A percentile compares a stretch with the other conserved stretches of the same genome.
These are phyloP conservation scores for Otus sunia DNA, from an alignment of 2,113 vertebrate genomes.

Conservation along the genomic window DNA sequence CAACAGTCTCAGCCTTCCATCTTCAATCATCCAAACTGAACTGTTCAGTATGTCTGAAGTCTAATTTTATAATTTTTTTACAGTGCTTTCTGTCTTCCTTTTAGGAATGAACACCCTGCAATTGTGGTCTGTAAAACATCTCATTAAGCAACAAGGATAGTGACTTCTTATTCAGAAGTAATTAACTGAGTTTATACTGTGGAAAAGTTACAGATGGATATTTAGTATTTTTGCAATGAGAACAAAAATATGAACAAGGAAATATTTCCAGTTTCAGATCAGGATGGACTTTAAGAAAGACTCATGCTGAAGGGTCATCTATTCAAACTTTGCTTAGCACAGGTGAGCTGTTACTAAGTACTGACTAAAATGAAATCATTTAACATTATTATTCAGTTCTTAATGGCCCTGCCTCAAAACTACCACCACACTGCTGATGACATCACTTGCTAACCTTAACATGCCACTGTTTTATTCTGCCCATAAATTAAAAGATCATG, in stretches of 20 bases:
- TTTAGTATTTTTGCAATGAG: not conserved
- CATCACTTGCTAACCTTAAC: not conserved
- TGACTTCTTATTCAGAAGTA: conserved; percentile 45
- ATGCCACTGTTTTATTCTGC: not conserved
- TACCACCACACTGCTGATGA: not conserved
- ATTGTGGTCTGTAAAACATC: conserved; percentile 25
- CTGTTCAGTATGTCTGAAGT: not conserved
- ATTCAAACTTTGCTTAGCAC: not conserved
- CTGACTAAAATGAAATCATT: not conserved
- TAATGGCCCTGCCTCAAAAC: not conserved
- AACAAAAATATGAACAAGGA: not conserved
- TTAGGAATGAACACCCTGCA: not conserved
- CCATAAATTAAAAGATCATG: not conserved
- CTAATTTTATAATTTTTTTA: not conserved
- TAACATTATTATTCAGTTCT: not conserved
- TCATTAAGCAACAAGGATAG: conserved; percentile 40
- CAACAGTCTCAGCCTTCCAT: not conserved
- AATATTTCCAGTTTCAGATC: not conserved
- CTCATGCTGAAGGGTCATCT: not conserved
- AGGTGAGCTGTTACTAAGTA: not conserved
- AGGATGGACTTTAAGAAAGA: not conserved
- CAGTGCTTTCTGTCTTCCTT: not conserved
- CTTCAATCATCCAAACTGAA: not conserved
- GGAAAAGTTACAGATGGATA: not conserved
- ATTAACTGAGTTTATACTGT: conserved; percentile 31